Base-by-base conservation (phyloP, 2,797 vertebrate species). In the Taenioides sp. region DNA sequence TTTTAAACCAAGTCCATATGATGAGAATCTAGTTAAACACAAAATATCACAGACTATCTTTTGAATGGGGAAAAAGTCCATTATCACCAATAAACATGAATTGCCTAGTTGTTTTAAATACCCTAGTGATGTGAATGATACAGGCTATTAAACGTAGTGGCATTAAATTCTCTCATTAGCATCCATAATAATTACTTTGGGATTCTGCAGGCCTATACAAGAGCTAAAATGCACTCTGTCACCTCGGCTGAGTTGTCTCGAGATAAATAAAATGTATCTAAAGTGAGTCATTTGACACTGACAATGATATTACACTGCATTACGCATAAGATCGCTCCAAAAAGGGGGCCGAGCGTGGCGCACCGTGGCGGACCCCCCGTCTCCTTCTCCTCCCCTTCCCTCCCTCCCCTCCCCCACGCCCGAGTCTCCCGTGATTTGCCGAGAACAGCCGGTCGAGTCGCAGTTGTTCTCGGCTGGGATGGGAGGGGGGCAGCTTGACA, bases 401-500 rank as follows among this genome's bases (percentile, higher is more conserved):
- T 5, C 12, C 16, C 43, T 47, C 14, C 12, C 76, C 74, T 63
- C 37, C 78, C 75, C 78, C 74, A 70, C 25, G 69, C 55, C 63
- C 22, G 71, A 74, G 25, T 83, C 80, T 83, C 79, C 87, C 84
- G 89, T 84, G 89, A 90, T 90, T 88, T 75, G 75, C 77, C 70
- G 82, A 80, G 77, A 87, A 84, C 78, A 62, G 74, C 69, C 84
- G 70, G 88, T 79, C 62, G 82, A 89, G 87, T 86, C 84, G 87
- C 87, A 82, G 75, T 84, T 71, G 76, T 65, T 85, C 80, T 84
- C 87, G 89, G 89, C 87, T 71, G 79, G 83, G 87, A 82, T 88
- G 91, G 86, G 86, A 85, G 91, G 88, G 84, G 88, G 91, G 85
- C 87, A 85, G 91, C 88, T 91, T 92, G 84, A 92, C 90, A 87